Percentiles rank a stretch among this genome's conserved stretches.
phyloP scores from a whole-genome alignment of 2,797 vertebrate genomes.

The Intellagama lesueurii region DNA sequence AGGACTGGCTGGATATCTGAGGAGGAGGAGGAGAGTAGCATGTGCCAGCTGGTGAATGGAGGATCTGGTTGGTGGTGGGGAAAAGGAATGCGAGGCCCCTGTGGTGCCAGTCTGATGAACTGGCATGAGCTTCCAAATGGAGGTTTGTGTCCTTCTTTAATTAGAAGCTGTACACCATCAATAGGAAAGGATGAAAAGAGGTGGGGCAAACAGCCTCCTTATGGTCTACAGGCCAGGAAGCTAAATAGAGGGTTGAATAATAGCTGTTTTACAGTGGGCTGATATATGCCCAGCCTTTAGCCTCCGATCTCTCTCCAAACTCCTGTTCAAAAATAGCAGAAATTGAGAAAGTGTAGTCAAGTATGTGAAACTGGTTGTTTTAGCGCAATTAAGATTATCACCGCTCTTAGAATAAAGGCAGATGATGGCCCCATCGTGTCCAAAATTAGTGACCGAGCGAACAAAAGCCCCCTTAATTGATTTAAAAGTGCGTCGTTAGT shows the following conservation, averaged over 20 bases:
- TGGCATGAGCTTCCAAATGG: too few relatives aligned
- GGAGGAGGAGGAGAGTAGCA: too few relatives aligned
- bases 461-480: slow-evolving; percentile 60
- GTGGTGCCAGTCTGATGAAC: too few relatives aligned
- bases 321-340: slow-evolving; percentile 28
- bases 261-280: background rate
- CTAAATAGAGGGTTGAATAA: background rate
- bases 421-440: slow-evolving; percentile 55
- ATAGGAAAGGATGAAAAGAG: background rate
- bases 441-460: slow-evolving; percentile 47
- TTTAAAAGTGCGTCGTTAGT: slow-evolving; percentile 58
- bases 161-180: background rate
- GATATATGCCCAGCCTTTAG: background rate
- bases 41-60: too few relatives aligned
- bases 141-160: background rate
- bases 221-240: background rate
- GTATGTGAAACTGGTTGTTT: slow-evolving; percentile 23
- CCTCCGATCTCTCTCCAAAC: background rate
- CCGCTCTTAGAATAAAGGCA: slow-evolving; percentile 53
- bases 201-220: background rate
- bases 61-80: too few relatives aligned
- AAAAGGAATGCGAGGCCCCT: too few relatives aligned
- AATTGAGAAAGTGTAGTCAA: background rate
- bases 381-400: slow-evolving; percentile 44
- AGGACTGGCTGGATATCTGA: too few relatives aligned